Base-by-base conservation (phyloP, 2,888 invertebrate genomes). In the Myopa testacea region DNA sequence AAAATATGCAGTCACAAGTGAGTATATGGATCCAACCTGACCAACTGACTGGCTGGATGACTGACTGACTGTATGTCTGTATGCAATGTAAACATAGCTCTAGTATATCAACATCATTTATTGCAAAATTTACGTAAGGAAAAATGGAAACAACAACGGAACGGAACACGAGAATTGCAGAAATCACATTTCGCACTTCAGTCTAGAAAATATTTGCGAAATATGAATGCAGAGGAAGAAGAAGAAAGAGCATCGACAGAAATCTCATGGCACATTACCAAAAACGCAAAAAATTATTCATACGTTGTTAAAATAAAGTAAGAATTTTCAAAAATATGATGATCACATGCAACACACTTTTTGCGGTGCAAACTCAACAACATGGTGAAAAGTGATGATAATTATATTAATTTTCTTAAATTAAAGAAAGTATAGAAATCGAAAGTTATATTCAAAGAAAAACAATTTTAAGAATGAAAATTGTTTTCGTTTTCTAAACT, bases 231-330 rank as follows among this genome's bases (percentile, higher is more conserved):
- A 55, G 14, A 55, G 14, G 55, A 55, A 8, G 50, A 50, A 50
- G 8, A 50, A 3, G 50, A 55, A 55, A n/a, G 10, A 16, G 55
- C 45, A 45, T 55, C 55, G 55, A 55, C 8, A 50, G n/a, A 69
- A 67, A 55, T 52, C 67, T 76, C 75, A 84, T 87, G 86, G 87
- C 86, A 86, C 79, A 81, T 84, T 86, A 85, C 86, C 87, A 87
- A 87, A 86, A 85, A 83, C 82, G 82, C 82, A 84, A 83, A 87
- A 83, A 79, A 74, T 73, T 74, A 78, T 78, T 78, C 62, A 40
- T 40, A 40, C 50, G 19, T 40, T 26, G n/a, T 82, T 78, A 70
- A 79, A 78, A 78, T 70, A 71, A 34, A 78, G 26, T 26, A 26
- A 26, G 75, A 79, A 75, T 55, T 55, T 55, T 55, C 10, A 45